Evolutionary conservation across 2,797 vertebrate genomes (phyloP), one percentile per base, ranked within the genome.

Genomic region (Taeniopygia guttata): DNA sequence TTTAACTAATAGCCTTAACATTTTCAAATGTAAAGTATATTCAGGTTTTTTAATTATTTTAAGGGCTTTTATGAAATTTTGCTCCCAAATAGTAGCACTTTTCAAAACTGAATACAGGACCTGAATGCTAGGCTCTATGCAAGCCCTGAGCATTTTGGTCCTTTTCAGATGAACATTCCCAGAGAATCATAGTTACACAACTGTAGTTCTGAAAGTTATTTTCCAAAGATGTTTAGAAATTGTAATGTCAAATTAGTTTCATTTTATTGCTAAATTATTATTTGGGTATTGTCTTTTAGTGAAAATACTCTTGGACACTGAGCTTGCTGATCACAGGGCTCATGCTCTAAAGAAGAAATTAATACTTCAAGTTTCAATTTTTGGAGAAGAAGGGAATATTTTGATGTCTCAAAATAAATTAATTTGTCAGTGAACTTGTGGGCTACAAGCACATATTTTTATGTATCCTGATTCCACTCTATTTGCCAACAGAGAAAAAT

Each of bases 191-290:
- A 87, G 64, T 66, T 78, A 68, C 51, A 76, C 59, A 93, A 27
- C 32, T 69, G 55, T 51, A 86, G 69, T 63, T 95, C 87, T 91
- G 42, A 48, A 88, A 87, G 30, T 84, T 69, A 62, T 86, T 95
- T 89, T 84, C 84, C 32, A 72, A 79, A 78, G 36, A 62, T 49
- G 48, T 84, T 87, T 80, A 80, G 43, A 85, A 93, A 43, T 8
- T 87, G 26, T n/a, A 77, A 45, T 81, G 79, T 78, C 79, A 81
- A 84, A 68, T 18, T 48, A 80, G 72, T 45, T 75, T 78, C 43
- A 73, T 84, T 86, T 93, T 86, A 78, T 66, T 81, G n/a, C 27
- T 6, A 86, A 58, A 26, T 48, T 20, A 79, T 88, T 86, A 64
- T 88, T 91, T 84, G 51, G 23, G n/a, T 81, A 73, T 81, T 16